Conservation (phyloP, 2,888 invertebrate genomes). For the Drosophila birchii region DNA sequence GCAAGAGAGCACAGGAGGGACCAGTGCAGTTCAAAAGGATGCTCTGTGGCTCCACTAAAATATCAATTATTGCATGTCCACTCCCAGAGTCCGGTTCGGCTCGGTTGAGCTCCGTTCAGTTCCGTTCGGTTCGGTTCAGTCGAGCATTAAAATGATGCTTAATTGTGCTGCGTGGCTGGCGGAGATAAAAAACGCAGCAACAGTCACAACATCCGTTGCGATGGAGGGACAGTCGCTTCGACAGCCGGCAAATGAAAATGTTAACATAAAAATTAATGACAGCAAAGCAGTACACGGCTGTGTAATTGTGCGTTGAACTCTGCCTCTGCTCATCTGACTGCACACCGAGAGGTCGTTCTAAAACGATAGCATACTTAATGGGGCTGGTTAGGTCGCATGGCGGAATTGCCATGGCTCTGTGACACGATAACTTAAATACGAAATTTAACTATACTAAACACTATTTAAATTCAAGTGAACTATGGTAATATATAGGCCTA, state of each 20-base stretch:
- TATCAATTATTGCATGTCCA: constrained; percentile 68
- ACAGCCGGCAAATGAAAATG: constrained; percentile 29
- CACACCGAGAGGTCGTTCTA: constrained; percentile 13
- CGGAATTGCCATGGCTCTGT: neutral
- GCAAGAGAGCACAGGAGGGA: neutral
- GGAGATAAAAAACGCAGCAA: constrained; percentile 55
- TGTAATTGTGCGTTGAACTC: constrained; percentile 58
- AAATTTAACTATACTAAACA: neutral
- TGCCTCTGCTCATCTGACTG: constrained; percentile 18
- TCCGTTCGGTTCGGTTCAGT: constrained; percentile 30
- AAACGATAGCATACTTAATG: constrained; percentile 58
- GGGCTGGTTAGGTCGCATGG: constrained; percentile 18
- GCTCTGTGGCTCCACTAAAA: constrained; percentile 54
- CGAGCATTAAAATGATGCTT: constrained; percentile 67
- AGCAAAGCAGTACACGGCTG: constrained; percentile 33
- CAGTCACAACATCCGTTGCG: constrained; percentile 30
- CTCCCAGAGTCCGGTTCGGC: constrained; percentile 17
- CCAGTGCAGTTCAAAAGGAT: constrained; percentile 6
- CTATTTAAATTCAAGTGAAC: neutral
- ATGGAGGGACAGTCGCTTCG: constrained; percentile 1
- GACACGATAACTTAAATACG: constrained; percentile 13
- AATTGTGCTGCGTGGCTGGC: constrained; percentile 66
- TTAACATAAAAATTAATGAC: constrained; percentile 28
- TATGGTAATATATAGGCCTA: neutral
- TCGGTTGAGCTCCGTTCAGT: constrained; percentile 13